A percentile compares a stretch with the other conserved stretches of the same genome.
These are phyloP conservation scores for Ceratothoa steindachneri DNA, from an alignment of 2,888 invertebrate genomes.

Conservation along the genomic window DNA sequence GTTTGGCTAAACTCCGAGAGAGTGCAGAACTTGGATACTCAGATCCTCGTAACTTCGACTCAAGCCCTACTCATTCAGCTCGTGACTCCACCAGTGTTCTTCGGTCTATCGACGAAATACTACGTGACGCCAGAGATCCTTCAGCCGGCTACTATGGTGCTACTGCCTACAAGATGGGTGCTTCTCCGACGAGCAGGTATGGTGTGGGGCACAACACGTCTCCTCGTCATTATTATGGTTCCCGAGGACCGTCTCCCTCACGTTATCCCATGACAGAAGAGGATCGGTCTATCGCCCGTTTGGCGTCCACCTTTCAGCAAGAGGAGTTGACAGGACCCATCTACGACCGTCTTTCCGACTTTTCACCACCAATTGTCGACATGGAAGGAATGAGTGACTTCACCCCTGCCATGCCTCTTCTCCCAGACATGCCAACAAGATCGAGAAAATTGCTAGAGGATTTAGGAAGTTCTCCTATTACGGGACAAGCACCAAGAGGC, in stretches of 20 bases:
- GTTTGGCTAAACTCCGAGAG: conserved; percentile 54
- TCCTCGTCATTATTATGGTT: conserved; percentile 43
- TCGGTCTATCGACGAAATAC: conserved; percentile 55
- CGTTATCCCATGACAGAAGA: conserved; percentile 52
- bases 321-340: conserved; percentile 55
- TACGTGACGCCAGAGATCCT: conserved; percentile 48
- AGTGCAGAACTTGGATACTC: conserved; percentile 52
- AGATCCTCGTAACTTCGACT: conserved; percentile 35
- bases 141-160: conserved; percentile 47
- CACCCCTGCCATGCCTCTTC: conserved; percentile 59
- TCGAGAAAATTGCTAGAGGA: conserved; percentile 58
- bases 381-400: conserved; percentile 53
- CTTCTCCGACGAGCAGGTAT: conserved; percentile 47
- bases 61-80: conserved; percentile 29
- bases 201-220: conserved; percentile 33
- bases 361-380: conserved; percentile 55
- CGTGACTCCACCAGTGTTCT: conserved; percentile 51
- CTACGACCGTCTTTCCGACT: conserved; percentile 54
- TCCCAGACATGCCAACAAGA: conserved; percentile 60
- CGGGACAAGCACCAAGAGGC: conserved; percentile 53
- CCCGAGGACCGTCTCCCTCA: conserved; percentile 47
- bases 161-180: conserved; percentile 48
- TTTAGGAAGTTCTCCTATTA: conserved; percentile 54
- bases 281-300: conserved; percentile 56
- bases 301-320: conserved; percentile 56